These are phyloP conservation scores for Ganaspis sp. DNA, from an alignment of 1,140 invertebrate genomes.

Conservation along the genomic window DNA sequence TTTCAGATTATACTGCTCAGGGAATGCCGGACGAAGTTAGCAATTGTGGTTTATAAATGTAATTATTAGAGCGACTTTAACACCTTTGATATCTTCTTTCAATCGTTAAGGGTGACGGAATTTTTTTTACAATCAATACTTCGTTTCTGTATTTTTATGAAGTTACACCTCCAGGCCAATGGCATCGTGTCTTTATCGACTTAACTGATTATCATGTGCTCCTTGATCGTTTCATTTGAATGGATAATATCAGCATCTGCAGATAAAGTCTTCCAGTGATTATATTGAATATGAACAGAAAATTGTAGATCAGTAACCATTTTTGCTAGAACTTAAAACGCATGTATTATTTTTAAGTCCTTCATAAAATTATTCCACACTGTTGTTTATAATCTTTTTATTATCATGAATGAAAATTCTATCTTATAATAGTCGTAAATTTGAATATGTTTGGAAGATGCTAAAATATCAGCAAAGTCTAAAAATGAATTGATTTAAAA, in stretches of 20 bases:
- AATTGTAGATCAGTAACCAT: no score
- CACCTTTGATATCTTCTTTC: background rate
- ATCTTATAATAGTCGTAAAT: no score
- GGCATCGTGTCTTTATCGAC: background rate
- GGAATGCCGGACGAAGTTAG: background rate
- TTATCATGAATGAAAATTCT: no score
- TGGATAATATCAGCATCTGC: conserved; percentile 3
- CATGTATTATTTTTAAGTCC: no score
- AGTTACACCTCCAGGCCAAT: background rate
- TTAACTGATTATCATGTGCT: background rate
- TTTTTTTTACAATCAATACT: background rate
- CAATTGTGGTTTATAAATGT: conserved; percentile 29
- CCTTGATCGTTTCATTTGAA: background rate
- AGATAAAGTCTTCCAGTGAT: background rate
- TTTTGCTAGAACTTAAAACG: no score
- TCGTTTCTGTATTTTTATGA: background rate
- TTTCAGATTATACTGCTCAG: background rate
- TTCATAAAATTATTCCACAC: no score
- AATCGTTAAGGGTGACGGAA: background rate
- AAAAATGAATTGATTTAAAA: no score
- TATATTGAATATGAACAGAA: background rate
- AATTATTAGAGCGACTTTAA: conserved; percentile 10
- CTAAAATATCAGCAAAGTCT: no score
- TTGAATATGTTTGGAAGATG: no score
- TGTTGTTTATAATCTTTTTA: no score